Evolutionary conservation across 2,797 vertebrate genomes (phyloP).

Genomic region (Etheostoma nigrum): DNA sequence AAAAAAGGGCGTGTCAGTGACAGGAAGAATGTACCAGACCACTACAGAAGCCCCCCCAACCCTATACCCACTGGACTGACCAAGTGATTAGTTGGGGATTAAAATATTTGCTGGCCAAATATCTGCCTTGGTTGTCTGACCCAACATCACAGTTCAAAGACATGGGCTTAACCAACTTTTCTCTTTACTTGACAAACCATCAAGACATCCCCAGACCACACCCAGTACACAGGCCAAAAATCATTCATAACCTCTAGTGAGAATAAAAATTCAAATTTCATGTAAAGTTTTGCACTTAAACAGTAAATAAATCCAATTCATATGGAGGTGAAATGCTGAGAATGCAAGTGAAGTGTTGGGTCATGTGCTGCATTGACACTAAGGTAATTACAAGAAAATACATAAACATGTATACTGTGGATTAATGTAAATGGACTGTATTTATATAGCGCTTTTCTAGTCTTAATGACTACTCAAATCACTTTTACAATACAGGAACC

Average conservation of each 20-base stretch:
- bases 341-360: conserved; percentile 42
- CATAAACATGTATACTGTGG: conserved; percentile 43
- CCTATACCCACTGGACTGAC: conserved; percentile 87
- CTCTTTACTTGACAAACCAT: conserved; percentile 80
- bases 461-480: too few relatives aligned
- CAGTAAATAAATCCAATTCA: neutral
- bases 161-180: conserved; percentile 81
- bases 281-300: conserved; percentile 37
- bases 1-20: conserved; percentile 81
- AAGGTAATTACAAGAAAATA: conserved; percentile 45
- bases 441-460: too few relatives aligned
- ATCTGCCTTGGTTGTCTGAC: conserved; percentile 92
- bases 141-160: conserved; percentile 86
- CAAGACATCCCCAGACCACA: conserved; percentile 71
- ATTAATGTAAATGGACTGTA: conserved; percentile 12
- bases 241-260: conserved; percentile 42
- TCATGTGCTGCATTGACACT: conserved; percentile 51
- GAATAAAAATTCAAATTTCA: conserved; percentile 27
- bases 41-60: conserved; percentile 69
- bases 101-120: conserved; percentile 99
- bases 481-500: too few relatives aligned
- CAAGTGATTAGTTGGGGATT: conserved; percentile 99
- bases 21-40: conserved; percentile 84
- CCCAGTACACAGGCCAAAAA: conserved; percentile 61
- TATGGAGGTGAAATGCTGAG: conserved; percentile 45